A percentile compares a stretch with the other conserved stretches of the same genome.
phyloP scores from a whole-genome alignment of 2,113 vertebrate species.

The Syrrhaptes paradoxus region DNA sequence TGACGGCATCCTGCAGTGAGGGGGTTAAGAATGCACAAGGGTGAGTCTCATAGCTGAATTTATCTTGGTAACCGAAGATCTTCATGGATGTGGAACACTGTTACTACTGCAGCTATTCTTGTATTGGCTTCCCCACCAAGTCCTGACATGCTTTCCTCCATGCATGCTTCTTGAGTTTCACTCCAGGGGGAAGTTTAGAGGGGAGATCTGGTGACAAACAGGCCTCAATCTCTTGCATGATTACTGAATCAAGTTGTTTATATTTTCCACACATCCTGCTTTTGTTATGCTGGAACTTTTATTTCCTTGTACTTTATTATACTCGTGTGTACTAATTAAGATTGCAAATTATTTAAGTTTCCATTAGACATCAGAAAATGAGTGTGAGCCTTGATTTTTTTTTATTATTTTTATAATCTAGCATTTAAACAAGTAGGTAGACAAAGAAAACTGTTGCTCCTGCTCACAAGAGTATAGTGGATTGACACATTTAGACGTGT shows the following conservation, averaged over 20 bases:
- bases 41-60: constrained; percentile 58
- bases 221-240: constrained; percentile 20
- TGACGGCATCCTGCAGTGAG: neutral
- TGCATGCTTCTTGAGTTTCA: constrained; percentile 58
- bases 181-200: constrained; percentile 51
- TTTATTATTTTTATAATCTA: neutral
- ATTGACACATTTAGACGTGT: accelerated
- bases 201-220: constrained; percentile 69
- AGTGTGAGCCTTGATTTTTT: neutral
- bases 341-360: neutral
- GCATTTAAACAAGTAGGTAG: neutral
- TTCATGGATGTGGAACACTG: constrained; percentile 53
- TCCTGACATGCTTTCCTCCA: constrained; percentile 68
- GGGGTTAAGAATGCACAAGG: constrained; percentile 62
- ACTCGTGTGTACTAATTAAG: neutral
- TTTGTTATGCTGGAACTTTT: neutral
- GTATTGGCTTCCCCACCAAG: constrained; percentile 66
- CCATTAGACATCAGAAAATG: neutral
- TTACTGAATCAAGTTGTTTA: constrained; percentile 29
- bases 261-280: constrained; percentile 17
- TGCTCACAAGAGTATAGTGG: neutral
- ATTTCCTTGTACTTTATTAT: neutral
- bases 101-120: constrained; percentile 66
- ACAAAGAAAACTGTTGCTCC: neutral
- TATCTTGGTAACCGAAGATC: constrained; percentile 68